Conservation (phyloP, 2,113 vertebrate genomes). For the Laticauda colubrina region DNA sequence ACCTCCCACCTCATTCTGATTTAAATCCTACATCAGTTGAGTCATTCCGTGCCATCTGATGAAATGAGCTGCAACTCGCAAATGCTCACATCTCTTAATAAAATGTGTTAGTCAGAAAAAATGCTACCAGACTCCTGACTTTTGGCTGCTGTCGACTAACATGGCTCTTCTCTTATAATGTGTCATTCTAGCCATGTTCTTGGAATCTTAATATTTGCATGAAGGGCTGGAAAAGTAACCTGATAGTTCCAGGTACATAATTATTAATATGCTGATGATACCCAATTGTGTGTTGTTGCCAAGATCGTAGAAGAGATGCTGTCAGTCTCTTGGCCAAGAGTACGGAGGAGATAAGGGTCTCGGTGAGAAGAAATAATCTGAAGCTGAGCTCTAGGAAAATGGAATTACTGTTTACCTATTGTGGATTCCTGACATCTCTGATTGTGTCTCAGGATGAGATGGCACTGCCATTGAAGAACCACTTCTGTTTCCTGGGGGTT, state of each 20-base stretch:
- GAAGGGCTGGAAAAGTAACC: background rate
- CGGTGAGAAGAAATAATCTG: background rate
- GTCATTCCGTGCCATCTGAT: background rate
- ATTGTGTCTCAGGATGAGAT: background rate
- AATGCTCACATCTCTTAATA: background rate
- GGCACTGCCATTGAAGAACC: background rate
- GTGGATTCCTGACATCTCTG: background rate
- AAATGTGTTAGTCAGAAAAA: background rate
- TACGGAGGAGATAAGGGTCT: background rate
- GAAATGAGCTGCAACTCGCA: background rate
- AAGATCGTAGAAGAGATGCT: background rate
- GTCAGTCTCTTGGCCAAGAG: background rate
- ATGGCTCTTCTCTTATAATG: background rate
- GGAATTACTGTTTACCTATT: background rate
- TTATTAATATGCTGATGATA: background rate
- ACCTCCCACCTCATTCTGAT: background rate
- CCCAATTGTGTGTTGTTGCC: background rate
- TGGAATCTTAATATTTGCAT: background rate
- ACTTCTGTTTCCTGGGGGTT: background rate
- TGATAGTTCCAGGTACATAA: background rate
- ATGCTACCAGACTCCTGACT: background rate
- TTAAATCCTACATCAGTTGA: background rate
- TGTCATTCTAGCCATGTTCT: background rate
- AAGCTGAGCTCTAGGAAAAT: background rate
- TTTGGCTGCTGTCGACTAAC: background rate